These are phyloP conservation scores for Struthio camelus DNA, from an alignment of 2,113 vertebrate genomes.

Conservation along the genomic window DNA sequence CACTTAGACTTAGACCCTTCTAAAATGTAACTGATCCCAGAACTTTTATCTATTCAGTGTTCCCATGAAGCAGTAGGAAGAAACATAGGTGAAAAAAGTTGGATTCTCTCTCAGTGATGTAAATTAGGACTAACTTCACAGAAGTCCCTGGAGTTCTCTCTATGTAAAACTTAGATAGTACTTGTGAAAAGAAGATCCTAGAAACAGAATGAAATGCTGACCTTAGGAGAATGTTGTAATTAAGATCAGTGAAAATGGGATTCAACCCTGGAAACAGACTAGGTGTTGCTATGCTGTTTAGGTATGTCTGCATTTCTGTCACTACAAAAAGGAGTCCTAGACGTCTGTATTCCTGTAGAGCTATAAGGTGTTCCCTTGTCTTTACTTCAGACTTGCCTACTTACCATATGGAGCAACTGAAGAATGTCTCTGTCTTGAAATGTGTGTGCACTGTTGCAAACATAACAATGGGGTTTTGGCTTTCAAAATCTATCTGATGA, in stretches of 20 bases:
- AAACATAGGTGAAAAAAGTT: background rate
- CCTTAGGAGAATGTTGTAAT: background rate
- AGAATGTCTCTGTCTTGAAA: background rate
- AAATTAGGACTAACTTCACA: background rate
- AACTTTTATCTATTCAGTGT: background rate
- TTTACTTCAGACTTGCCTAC: background rate
- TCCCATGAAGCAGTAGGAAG: background rate
- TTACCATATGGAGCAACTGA: background rate
- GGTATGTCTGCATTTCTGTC: background rate
- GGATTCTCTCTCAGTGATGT: background rate
- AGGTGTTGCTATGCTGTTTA: background rate
- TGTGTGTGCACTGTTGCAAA: background rate
- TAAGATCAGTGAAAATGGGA: background rate
- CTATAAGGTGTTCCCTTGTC: background rate
- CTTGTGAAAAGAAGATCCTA: background rate
- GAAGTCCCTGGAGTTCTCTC: background rate
- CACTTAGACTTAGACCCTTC: background rate
- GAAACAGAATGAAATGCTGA: background rate
- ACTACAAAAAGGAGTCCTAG: background rate
- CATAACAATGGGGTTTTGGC: background rate
- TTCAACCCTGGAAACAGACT: background rate
- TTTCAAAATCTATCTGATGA: background rate
- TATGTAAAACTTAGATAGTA: background rate
- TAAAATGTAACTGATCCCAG: background rate
- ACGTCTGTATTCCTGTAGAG: background rate